phyloP scores from a whole-genome alignment of 2,113 vertebrate genomes.

The Calypte anna region DNA sequence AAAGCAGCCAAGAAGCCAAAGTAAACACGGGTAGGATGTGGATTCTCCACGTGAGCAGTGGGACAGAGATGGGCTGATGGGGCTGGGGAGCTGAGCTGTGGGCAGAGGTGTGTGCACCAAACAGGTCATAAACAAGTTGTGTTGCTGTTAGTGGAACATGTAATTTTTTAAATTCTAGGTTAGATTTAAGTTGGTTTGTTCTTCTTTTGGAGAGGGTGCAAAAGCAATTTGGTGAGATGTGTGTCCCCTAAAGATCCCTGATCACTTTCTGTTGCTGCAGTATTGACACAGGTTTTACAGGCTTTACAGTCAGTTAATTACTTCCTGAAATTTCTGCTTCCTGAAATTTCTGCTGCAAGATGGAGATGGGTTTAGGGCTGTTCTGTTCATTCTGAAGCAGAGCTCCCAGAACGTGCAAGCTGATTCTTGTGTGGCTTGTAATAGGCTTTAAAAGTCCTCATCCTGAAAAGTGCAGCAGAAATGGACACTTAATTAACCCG shows the following conservation, averaged over 20 bases:
- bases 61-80: not conserved
- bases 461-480: not conserved
- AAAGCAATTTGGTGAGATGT: fast-evolving
- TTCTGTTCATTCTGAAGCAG: not conserved
- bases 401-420: not conserved
- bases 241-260: not conserved
- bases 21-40: not conserved
- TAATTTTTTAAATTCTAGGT: slow-evolving; percentile 33
- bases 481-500: fast-evolving
- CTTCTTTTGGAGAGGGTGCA: not conserved
- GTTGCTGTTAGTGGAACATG: not conserved
- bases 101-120: not conserved
- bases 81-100: not conserved
- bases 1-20: not conserved
- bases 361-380: not conserved
- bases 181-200: not conserved
- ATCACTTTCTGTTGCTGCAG: not conserved
- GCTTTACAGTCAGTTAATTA: not conserved
- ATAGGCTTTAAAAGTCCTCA: not conserved
- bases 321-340: not conserved
- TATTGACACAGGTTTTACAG: not conserved
- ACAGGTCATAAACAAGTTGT: not conserved
- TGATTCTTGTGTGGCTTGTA: not conserved
- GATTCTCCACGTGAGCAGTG: not conserved
- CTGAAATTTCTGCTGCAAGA: not conserved